Conservation (phyloP, 1,140 invertebrate species). For the Luehdorfia chinensis region DNA sequence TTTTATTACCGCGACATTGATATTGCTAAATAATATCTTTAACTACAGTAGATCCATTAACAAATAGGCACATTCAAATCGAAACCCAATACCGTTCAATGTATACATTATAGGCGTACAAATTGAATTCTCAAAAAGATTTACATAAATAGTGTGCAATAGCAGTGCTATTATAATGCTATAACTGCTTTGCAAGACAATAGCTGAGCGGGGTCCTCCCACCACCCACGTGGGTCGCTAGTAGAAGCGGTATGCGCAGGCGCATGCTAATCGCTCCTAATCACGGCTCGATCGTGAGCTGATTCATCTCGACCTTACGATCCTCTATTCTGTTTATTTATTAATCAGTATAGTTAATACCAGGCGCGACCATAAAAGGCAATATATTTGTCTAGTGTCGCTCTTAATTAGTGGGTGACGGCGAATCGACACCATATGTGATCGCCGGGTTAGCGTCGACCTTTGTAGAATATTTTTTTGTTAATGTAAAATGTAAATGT, state of each 20-base stretch:
- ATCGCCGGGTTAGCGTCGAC: constrained; percentile 55
- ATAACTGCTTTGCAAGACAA: constrained; percentile 69
- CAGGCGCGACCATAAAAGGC: constrained; percentile 64
- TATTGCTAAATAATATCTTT: constrained; percentile 23
- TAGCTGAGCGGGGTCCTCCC: constrained; percentile 50
- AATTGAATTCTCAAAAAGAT: constrained; percentile 68
- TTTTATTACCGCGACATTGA: constrained; percentile 21
- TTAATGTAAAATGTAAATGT: constrained; percentile 64
- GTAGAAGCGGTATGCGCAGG: constrained; percentile 36
- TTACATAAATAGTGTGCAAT: constrained; percentile 69
- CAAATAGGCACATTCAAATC: constrained; percentile 27
- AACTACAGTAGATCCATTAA: constrained; percentile 19
- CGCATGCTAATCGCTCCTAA: constrained; percentile 72
- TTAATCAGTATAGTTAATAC: constrained; percentile 66
- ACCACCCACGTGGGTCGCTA: constrained; percentile 58
- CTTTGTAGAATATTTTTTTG: constrained; percentile 62
- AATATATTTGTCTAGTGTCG: constrained; percentile 71
- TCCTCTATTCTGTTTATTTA: constrained; percentile 67
- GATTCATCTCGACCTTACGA: constrained; percentile 59
- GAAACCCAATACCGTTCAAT: constrained; percentile 43
- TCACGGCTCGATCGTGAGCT: constrained; percentile 68
- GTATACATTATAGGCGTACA: constrained; percentile 57
- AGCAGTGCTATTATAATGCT: constrained; percentile 60
- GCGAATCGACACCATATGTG: constrained; percentile 66
- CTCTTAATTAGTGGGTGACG: constrained; percentile 66